Conservation (phyloP, 2,888 invertebrate genomes). For the Leptura quadrifasciata region DNA sequence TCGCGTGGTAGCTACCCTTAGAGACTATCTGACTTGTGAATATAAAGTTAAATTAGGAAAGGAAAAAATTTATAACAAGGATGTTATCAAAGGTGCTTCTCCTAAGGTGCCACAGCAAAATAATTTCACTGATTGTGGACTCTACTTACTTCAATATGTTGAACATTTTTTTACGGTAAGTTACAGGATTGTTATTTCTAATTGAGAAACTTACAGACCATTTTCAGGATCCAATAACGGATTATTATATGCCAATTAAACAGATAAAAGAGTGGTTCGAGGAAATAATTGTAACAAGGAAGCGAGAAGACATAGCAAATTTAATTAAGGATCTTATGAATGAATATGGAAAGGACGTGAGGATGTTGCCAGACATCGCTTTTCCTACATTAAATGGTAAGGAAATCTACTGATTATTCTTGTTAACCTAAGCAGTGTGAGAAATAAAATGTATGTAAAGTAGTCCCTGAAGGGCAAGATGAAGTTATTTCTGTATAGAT, state of each 20-base stretch:
- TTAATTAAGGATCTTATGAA: constrained; percentile 86
- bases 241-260: constrained; percentile 89
- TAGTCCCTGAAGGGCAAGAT: neutral
- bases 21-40: constrained; percentile 94
- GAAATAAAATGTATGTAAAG: neutral
- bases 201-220: constrained; percentile 16
- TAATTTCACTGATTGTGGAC: constrained; percentile 97
- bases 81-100: constrained; percentile 89
- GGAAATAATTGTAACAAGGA: constrained; percentile 86
- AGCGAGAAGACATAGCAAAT: constrained; percentile 90
- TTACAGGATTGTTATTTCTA: neutral
- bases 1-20: constrained; percentile 90
- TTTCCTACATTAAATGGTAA: constrained; percentile 87
- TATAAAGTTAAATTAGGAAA: constrained; percentile 82
- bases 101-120: constrained; percentile 98
- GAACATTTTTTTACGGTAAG: constrained; percentile 94
- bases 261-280: constrained; percentile 91
- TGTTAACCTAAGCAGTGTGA: neutral
- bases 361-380: constrained; percentile 82
- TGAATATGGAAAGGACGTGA: constrained; percentile 81
- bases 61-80: constrained; percentile 85
- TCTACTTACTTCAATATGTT: constrained; percentile 96
- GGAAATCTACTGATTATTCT: constrained; percentile 25
- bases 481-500: neutral
- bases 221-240: constrained; percentile 84